Conservation (phyloP, 2,113 vertebrate genomes). For the Hippocampus guttulatus region DNA sequence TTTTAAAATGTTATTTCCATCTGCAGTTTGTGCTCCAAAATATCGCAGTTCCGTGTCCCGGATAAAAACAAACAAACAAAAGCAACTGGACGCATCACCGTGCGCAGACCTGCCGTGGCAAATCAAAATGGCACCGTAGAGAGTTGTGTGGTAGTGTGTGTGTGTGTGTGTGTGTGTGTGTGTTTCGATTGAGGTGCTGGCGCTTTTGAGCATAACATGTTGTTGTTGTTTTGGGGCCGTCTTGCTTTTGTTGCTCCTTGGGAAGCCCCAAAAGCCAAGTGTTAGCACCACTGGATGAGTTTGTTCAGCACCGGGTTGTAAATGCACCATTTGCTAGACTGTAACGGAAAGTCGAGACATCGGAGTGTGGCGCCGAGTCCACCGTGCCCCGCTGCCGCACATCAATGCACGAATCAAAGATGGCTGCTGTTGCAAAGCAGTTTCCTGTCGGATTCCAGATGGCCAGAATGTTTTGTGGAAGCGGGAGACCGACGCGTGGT, state of each 20-base stretch:
- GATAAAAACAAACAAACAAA: conserved; percentile 31
- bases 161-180: conserved; percentile 40
- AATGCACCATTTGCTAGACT: conserved; percentile 58
- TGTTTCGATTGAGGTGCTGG: conserved; percentile 60
- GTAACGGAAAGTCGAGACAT: neutral
- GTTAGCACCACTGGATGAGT: conserved; percentile 74
- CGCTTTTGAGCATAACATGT: conserved; percentile 52
- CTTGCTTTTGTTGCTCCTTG: conserved; percentile 9
- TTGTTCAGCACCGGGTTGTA: conserved; percentile 74
- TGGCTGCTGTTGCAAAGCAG: conserved; percentile 55
- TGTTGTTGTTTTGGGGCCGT: conserved; percentile 13
- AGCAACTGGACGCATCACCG: conserved; percentile 29
- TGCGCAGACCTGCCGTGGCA: conserved; percentile 39
- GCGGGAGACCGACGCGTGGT: neutral
- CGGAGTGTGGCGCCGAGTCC: conserved; percentile 16
- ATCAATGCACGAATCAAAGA: conserved; percentile 60
- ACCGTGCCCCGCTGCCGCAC: conserved; percentile 60
- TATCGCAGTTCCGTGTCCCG: conserved; percentile 50
- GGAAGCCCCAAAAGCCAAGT: conserved; percentile 54
- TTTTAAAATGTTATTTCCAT: conserved; percentile 51
- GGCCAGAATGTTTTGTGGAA: neutral
- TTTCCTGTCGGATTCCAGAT: neutral
- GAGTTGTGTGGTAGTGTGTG: conserved; percentile 73
- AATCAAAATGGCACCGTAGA: conserved; percentile 70
- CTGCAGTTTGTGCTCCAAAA: conserved; percentile 59